A percentile compares a stretch with the other conserved stretches of the same genome.
Conservation (phyloP, 2,888 invertebrate species). For the Chrysina gloriosa region DNA sequence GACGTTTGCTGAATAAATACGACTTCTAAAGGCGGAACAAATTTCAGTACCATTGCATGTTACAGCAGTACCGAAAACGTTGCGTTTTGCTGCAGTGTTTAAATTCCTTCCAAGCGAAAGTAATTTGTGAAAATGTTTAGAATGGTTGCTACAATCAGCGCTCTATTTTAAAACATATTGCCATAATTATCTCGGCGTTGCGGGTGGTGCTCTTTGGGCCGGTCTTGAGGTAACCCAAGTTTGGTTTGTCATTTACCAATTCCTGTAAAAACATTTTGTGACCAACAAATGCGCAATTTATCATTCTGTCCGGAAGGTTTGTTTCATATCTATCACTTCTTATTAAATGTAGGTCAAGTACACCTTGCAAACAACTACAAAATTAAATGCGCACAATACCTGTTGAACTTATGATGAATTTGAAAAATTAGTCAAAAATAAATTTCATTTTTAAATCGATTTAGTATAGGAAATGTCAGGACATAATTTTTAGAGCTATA, state of each 20-base stretch:
- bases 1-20: slow-evolving; percentile 34
- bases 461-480: no score
- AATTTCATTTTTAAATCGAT: no score
- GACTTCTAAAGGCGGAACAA: slow-evolving; percentile 37
- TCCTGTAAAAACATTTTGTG: slow-evolving; percentile 39
- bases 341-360: slow-evolving; percentile 16
- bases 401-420: no score
- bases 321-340: slow-evolving; percentile 9
- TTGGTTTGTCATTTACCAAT: slow-evolving; percentile 41
- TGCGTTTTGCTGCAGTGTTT: neutral
- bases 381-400: no score
- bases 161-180: slow-evolving; percentile 33
- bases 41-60: slow-evolving; percentile 11
- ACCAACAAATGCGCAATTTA: slow-evolving; percentile 6
- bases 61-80: slow-evolving; percentile 24
- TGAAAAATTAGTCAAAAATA: no score
- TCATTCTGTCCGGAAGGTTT: slow-evolving; percentile 10
- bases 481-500: no score
- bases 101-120: neutral
- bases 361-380: neutral
- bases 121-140: slow-evolving; percentile 14
- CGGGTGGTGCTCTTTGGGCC: slow-evolving; percentile 37
- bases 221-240: slow-evolving; percentile 37
- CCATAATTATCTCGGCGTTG: slow-evolving; percentile 31
- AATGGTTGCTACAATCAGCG: neutral